A percentile compares a stretch with the other conserved stretches of the same genome.
phyloP scores from a whole-genome alignment of 2,113 vertebrate species.

The Alligator mississippiensis region DNA sequence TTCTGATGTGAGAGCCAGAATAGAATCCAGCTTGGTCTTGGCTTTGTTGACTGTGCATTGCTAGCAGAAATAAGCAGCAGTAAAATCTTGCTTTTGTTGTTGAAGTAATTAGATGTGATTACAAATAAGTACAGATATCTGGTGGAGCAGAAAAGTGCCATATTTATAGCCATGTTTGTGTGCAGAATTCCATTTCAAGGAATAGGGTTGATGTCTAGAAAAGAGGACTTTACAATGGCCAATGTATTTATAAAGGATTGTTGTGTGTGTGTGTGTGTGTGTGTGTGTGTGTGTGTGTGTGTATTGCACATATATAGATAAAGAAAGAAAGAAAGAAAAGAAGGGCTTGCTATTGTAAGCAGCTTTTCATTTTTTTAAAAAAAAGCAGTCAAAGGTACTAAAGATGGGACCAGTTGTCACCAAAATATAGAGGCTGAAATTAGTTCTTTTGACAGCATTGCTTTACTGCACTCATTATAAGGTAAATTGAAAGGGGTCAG shows the following conservation, averaged over 20 bases:
- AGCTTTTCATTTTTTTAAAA: neutral
- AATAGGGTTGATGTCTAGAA: neutral
- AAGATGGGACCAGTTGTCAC: neutral
- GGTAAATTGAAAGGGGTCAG: neutral
- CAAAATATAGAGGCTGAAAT: neutral
- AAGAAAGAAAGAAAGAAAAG: no score
- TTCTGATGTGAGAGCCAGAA: neutral
- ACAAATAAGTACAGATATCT: neutral
- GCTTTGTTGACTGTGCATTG: neutral
- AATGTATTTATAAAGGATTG: neutral
- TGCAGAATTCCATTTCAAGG: neutral
- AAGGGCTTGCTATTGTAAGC: neutral
- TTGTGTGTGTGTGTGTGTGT: neutral
- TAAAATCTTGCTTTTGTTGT: neutral
- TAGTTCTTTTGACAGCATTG: neutral
- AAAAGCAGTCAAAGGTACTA: neutral
- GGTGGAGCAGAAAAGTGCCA: neutral
- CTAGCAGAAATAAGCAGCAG: neutral
- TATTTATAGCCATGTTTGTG: neutral
- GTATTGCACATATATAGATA: no score
- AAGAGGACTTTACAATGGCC: neutral
- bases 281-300: no score
- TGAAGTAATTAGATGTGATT: neutral
- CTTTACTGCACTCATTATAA: neutral
- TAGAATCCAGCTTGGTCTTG: conserved; percentile 6